A percentile compares a stretch with the other conserved stretches of the same genome.
phyloP scores from a whole-genome alignment of 2,888 invertebrate species.

The Lasius fuliginosus region DNA sequence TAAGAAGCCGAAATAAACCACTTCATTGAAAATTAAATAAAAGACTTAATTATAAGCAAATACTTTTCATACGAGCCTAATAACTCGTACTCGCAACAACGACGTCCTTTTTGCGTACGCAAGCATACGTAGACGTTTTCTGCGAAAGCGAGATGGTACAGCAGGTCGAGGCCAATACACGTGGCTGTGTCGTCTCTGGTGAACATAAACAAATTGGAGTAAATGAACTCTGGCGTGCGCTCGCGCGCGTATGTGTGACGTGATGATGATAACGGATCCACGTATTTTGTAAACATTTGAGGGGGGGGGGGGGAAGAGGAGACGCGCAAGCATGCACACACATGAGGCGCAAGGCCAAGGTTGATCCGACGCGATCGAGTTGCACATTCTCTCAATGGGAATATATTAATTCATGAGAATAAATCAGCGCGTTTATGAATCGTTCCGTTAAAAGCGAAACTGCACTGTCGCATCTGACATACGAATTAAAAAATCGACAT shows the following conservation, averaged over 20 bases:
- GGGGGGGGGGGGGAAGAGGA: slow-evolving; percentile 7
- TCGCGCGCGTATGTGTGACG: slow-evolving; percentile 24
- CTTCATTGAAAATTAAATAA: background rate
- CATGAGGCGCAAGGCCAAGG: slow-evolving; percentile 41
- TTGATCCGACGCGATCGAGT: slow-evolving; percentile 47
- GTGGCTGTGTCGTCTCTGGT: slow-evolving; percentile 68
- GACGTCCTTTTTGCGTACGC: slow-evolving; percentile 35
- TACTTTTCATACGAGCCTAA: background rate
- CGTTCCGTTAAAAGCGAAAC: slow-evolving; percentile 42
- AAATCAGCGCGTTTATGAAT: slow-evolving; percentile 14
- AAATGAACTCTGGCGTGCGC: slow-evolving; percentile 64
- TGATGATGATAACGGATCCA: slow-evolving; percentile 50
- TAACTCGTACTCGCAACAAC: slow-evolving; percentile 7
- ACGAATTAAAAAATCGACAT: background rate
- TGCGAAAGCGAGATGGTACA: slow-evolving; percentile 54
- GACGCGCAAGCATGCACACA: slow-evolving; percentile 15
- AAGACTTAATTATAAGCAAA: background rate
- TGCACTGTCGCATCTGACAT: background rate
- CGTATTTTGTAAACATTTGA: slow-evolving; percentile 49
- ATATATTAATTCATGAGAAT: slow-evolving; percentile 40
- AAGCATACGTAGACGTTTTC: slow-evolving; percentile 43
- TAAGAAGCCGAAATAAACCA: background rate
- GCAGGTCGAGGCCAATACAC: slow-evolving; percentile 70
- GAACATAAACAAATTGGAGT: slow-evolving; percentile 75
- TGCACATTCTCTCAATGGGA: slow-evolving; percentile 50